phyloP scores from a whole-genome alignment of 2,113 vertebrate species.

The Semnornis frantzii region DNA sequence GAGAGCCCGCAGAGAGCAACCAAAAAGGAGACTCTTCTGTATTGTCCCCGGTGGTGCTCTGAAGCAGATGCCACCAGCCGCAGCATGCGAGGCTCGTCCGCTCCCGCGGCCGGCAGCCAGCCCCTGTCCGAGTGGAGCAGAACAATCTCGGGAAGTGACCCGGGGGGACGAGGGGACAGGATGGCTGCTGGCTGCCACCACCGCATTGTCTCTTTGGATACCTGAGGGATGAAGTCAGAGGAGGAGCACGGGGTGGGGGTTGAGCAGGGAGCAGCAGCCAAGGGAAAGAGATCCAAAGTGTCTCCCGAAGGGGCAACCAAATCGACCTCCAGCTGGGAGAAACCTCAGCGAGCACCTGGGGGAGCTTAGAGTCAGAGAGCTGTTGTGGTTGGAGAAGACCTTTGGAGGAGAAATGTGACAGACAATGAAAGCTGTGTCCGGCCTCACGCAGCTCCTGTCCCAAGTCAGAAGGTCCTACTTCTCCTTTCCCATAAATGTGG shows the following conservation, averaged over 20 bases:
- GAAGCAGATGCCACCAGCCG: fast-evolving
- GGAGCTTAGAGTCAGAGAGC: not conserved
- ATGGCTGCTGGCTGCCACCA: not conserved
- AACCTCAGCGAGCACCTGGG: not conserved
- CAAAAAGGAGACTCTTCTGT: not conserved
- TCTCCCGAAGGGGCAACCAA: fast-evolving
- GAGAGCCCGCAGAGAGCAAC: not conserved
- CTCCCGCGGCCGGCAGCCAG: not conserved
- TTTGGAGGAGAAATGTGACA: not conserved
- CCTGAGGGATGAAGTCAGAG: conserved; percentile 19
- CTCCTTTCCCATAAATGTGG: not conserved
- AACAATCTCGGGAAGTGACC: conserved; percentile 61
- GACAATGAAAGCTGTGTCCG: not conserved
- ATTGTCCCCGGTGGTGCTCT: fast-evolving
- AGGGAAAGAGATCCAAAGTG: too few species aligned
- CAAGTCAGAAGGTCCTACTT: not conserved
- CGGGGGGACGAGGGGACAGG: conserved; percentile 6
- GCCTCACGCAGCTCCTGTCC: not conserved
- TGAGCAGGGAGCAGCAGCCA: not conserved
- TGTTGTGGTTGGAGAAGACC: not conserved
- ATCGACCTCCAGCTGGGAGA: fast-evolving
- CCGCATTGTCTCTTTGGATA: conserved; percentile 20
- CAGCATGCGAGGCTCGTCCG: not conserved
- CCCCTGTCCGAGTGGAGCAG: not conserved
- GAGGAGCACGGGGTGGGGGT: not conserved